A percentile compares a stretch with the other conserved stretches of the same genome.
phyloP scores from a whole-genome alignment of 2,888 invertebrate genomes.

The Hedychridium roseum region DNA sequence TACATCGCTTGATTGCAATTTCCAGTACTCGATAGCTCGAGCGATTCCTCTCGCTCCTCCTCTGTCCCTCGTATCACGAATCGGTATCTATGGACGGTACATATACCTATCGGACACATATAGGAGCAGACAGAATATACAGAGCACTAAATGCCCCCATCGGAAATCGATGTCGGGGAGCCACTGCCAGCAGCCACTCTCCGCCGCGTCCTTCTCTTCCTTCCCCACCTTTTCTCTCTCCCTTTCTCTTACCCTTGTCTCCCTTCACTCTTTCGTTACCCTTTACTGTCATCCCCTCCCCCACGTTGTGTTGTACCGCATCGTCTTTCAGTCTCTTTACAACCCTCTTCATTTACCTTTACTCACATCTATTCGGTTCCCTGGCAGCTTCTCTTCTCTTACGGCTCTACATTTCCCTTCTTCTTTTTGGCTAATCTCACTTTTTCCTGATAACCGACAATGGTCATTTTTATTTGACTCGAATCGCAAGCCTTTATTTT shows the following conservation, averaged over 20 bases:
- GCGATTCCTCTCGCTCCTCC: slow-evolving; percentile 1
- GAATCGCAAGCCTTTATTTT: too few relatives aligned
- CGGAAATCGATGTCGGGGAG: slow-evolving; percentile 61
- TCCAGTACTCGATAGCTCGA: slow-evolving; percentile 27
- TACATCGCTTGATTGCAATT: slow-evolving; percentile 45
- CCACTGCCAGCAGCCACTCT: slow-evolving; percentile 55
- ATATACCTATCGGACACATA: slow-evolving; percentile 50
- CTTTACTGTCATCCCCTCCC: background rate
- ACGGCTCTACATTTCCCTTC: slow-evolving; percentile 11
- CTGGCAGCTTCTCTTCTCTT: slow-evolving; percentile 23
- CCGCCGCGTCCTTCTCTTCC: slow-evolving; percentile 30
- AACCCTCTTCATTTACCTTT: background rate
- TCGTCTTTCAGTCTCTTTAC: background rate
- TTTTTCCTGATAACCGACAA: too few relatives aligned
- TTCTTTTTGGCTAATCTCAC: slow-evolving; percentile 7
- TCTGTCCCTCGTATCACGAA: slow-evolving; percentile 15
- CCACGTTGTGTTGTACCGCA: slow-evolving; percentile 9
- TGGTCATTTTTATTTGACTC: too few relatives aligned
- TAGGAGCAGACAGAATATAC: slow-evolving; percentile 57
- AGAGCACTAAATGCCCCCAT: slow-evolving; percentile 60
- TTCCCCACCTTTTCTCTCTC: slow-evolving; percentile 27
- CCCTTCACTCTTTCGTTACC: slow-evolving; percentile 1
- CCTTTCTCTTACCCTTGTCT: slow-evolving; percentile 5
- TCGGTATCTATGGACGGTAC: slow-evolving; percentile 13
- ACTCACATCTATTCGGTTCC: too few relatives aligned